phyloP scores from a whole-genome alignment of 2,797 vertebrate genomes.

The Acridotheres tristis region DNA sequence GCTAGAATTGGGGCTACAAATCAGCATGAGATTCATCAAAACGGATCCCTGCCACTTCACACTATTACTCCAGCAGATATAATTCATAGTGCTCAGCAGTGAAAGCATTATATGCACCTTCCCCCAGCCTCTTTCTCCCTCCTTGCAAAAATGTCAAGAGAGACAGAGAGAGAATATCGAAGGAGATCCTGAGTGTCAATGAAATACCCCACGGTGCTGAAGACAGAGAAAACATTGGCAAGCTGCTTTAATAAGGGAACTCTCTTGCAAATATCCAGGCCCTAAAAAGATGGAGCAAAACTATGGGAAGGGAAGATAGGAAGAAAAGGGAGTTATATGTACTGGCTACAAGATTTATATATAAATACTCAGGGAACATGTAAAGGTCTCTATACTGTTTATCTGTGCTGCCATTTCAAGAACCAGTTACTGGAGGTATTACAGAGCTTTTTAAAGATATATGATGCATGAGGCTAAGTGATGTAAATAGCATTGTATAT shows the following conservation, averaged over 20 bases:
- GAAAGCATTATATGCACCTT: conserved; percentile 52
- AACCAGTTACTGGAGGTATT: background rate
- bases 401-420: background rate
- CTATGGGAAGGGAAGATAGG: background rate
- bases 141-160: conserved; percentile 67
- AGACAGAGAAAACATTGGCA: conserved; percentile 70
- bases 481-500: background rate
- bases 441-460: background rate
- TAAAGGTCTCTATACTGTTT: background rate
- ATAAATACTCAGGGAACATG: background rate
- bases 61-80: conserved; percentile 67
- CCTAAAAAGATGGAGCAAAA: conserved; percentile 51
- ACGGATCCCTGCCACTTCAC: conserved; percentile 69
- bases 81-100: conserved; percentile 71
- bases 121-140: conserved; percentile 54
- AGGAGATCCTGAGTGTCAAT: conserved; percentile 66
- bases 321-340: background rate
- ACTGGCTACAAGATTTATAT: background rate
- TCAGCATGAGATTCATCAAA: conserved; percentile 71
- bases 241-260: conserved; percentile 67
- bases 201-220: conserved; percentile 65
- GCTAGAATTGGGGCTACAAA: conserved; percentile 69
- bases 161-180: conserved; percentile 69
- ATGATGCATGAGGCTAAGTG: background rate
- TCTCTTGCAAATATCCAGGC: background rate